Conservation (phyloP, 1,140 invertebrate genomes). For the Drosophila ercepeae region DNA sequence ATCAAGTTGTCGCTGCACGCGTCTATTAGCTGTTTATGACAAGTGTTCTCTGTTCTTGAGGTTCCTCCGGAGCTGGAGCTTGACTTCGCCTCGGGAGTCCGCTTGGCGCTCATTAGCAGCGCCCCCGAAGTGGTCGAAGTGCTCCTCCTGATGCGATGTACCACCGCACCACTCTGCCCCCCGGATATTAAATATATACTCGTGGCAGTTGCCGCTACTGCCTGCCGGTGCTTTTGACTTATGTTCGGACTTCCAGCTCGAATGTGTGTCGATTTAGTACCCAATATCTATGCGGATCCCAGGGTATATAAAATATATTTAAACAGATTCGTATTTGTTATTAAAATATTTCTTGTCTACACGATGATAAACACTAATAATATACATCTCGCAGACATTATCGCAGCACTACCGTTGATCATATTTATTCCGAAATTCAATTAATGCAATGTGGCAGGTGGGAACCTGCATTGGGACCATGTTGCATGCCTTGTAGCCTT, state of each 20-base stretch:
- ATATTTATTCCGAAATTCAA: slow-evolving; percentile 11
- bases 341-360: background rate
- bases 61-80: background rate
- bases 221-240: slow-evolving; percentile 40
- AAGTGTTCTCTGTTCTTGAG: slow-evolving; percentile 23
- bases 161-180: background rate
- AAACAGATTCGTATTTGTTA: background rate
- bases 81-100: slow-evolving; percentile 19
- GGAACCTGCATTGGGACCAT: slow-evolving; percentile 19
- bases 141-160: slow-evolving; percentile 5
- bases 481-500: slow-evolving; percentile 11
- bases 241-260: background rate
- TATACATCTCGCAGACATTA: background rate
- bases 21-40: slow-evolving; percentile 79
- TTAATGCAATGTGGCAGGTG: slow-evolving; percentile 13
- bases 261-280: background rate
- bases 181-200: slow-evolving; percentile 50
- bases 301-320: background rate
- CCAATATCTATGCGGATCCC: background rate
- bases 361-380: background rate
- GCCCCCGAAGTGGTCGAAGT: slow-evolving; percentile 52
- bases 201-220: slow-evolving; percentile 69
- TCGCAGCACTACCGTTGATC: background rate
- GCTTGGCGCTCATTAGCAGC: slow-evolving; percentile 65
- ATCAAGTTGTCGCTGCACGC: slow-evolving; percentile 77